Evolutionary conservation across 2,888 invertebrate species (phyloP).

Genomic region (Rhamnusium bicolor): DNA sequence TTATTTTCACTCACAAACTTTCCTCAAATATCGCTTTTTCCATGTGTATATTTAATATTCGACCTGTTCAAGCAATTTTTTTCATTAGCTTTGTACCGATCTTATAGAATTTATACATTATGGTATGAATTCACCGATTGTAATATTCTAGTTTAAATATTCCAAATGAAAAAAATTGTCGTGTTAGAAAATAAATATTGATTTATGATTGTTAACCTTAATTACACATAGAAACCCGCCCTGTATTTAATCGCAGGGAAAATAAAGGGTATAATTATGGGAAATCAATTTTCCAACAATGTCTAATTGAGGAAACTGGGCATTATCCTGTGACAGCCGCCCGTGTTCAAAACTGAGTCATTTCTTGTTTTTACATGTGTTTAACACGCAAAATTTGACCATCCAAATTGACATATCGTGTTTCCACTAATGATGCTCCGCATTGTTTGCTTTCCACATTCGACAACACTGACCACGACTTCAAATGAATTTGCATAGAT

Average conservation of each 20-base stretch:
- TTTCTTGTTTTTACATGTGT: neutral
- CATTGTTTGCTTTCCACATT: conserved; percentile 55
- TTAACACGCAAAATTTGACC: conserved; percentile 17
- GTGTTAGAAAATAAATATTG: no score
- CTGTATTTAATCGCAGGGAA: neutral
- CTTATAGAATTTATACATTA: no score
- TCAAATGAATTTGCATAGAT: conserved; percentile 54
- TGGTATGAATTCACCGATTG: no score
- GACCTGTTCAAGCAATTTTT: no score
- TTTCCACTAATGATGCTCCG: conserved; percentile 54
- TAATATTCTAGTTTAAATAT: no score
- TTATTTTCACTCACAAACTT: no score
- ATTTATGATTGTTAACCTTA: no score
- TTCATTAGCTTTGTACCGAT: no score
- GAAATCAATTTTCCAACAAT: neutral
- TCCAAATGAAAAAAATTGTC: no score
- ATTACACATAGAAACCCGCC: no score
- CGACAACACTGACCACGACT: conserved; percentile 59
- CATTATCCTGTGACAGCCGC: neutral
- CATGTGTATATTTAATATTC: no score
- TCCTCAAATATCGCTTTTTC: no score
- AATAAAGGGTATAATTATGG: neutral
- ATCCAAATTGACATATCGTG: conserved; percentile 55
- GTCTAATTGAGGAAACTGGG: neutral
- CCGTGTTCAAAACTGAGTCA: neutral